Percentiles rank a stretch among this genome's conserved stretches.
phyloP scores from a whole-genome alignment of 2,888 invertebrate species.

The Eilema griseolum region DNA sequence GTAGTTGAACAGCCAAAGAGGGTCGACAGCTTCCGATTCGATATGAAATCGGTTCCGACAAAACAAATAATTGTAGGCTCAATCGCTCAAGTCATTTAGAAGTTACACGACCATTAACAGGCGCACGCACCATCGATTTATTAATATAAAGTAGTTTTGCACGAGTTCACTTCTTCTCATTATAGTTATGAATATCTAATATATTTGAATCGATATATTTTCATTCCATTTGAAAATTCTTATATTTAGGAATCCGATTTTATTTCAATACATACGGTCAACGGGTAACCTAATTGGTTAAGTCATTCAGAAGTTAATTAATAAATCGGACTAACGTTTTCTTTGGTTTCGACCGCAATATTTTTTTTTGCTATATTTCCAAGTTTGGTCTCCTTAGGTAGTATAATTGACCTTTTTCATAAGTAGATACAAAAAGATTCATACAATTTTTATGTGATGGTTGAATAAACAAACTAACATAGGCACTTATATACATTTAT shows the following conservation, averaged over 20 bases:
- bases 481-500: neutral
- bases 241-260: neutral
- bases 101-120: constrained; percentile 1
- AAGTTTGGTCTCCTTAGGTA: too few species aligned
- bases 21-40: neutral
- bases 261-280: neutral
- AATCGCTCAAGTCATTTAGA: constrained; percentile 2
- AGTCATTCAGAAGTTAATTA: too few species aligned
- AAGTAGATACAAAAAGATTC: too few species aligned
- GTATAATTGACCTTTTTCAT: too few species aligned
- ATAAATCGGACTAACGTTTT: neutral
- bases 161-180: neutral
- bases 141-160: neutral
- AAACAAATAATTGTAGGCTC: constrained; percentile 4
- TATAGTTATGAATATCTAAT: neutral
- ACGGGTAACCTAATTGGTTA: neutral
- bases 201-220: neutral
- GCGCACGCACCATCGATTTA: neutral
- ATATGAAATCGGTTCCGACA: neutral
- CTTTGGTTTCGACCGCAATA: neutral
- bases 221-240: neutral
- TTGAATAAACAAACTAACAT: neutral
- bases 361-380: too few species aligned
- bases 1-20: neutral
- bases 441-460: neutral